A percentile compares a stretch with the other conserved stretches of the same genome.
phyloP scores from a whole-genome alignment of 2,888 invertebrate species.

The Dusona sp. region DNA sequence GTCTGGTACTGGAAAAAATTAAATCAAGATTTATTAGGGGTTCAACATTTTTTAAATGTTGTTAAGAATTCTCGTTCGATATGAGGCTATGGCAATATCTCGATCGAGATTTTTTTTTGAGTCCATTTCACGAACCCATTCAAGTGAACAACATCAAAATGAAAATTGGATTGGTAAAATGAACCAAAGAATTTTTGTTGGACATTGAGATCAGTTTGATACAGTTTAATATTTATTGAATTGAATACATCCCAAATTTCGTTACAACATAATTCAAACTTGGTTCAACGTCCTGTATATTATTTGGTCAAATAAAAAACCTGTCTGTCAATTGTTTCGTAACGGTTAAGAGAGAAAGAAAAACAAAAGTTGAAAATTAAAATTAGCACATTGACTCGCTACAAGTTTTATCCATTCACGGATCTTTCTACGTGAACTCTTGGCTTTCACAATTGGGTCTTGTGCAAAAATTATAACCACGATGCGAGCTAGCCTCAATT shows the following conservation, averaged over 20 bases:
- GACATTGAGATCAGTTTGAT: not conserved
- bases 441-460: conserved; percentile 9
- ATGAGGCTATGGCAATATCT: not conserved
- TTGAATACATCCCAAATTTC: not conserved
- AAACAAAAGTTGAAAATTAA: conserved; percentile 4
- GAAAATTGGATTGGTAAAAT: no score
- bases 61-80: not conserved
- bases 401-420: conserved; percentile 15
- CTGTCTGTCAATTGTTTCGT: not conserved
- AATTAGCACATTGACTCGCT: conserved; percentile 7
- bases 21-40: not conserved
- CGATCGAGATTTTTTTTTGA: not conserved
- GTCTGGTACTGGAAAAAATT: not conserved
- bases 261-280: not conserved
- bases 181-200: no score
- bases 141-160: no score
- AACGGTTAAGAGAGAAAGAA: not conserved
- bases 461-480: conserved; percentile 13
- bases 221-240: not conserved
- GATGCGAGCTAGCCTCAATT: conserved; percentile 3
- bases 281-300: not conserved
- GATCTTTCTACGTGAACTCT: not conserved
- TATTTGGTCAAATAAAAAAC: not conserved
- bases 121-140: not conserved
- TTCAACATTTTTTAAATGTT: not conserved